phyloP scores from a whole-genome alignment of 2,797 vertebrate genomes.

The Hydrophis major region DNA sequence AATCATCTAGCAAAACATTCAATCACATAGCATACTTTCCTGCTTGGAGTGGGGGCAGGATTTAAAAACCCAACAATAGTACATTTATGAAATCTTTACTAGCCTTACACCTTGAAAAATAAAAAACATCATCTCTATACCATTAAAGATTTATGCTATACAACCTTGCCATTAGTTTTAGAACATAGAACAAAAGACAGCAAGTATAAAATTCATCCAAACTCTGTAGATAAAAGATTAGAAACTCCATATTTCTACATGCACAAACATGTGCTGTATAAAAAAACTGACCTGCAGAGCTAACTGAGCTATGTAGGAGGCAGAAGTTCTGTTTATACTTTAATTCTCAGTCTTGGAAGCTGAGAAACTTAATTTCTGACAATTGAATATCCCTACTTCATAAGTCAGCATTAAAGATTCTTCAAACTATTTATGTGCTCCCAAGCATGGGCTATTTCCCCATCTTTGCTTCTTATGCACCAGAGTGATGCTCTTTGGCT shows the following conservation, averaged over 20 bases:
- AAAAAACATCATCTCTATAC: background rate
- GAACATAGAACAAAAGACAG: background rate
- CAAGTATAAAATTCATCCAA: no score
- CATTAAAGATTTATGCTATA: slow-evolving; percentile 17
- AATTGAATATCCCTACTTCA: background rate
- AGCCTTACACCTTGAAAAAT: background rate
- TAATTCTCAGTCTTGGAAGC: background rate
- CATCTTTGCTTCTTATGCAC: background rate
- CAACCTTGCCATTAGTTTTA: background rate
- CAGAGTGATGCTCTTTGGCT: background rate
- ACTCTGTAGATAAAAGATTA: background rate
- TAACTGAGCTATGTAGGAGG: background rate
- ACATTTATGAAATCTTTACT: background rate
- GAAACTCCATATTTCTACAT: background rate
- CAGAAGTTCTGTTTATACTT: background rate
- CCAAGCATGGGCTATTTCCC: background rate
- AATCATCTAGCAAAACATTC: background rate
- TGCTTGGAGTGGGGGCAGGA: background rate
- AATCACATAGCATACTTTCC: background rate
- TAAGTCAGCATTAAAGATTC: background rate
- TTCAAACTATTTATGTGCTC: background rate
- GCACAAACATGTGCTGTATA: background rate
- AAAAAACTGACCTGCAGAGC: background rate
- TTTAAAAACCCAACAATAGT: background rate
- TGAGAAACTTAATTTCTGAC: background rate